Conservation (phyloP, 30 jellyfish, hydroid and myxozoan genomes). For the Pseudorhiza aurosa region DNA sequence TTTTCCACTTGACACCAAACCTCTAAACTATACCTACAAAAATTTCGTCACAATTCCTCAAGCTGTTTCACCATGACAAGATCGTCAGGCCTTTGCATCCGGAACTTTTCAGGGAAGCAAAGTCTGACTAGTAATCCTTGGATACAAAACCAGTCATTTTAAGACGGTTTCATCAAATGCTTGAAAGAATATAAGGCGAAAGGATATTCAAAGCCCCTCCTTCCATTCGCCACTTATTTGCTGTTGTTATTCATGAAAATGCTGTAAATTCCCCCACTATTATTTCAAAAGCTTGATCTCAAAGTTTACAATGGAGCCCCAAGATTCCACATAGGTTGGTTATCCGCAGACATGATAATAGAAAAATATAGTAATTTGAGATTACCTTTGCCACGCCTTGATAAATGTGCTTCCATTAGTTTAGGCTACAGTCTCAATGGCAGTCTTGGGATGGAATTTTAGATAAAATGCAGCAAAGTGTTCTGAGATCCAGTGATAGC, state of each 20-base stretch:
- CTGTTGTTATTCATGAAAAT: not conserved
- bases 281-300: not conserved
- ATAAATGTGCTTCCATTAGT: constrained; percentile 3
- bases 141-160: too few species aligned
- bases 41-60: too few species aligned
- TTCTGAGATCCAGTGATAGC: too few species aligned
- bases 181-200: too few species aligned
- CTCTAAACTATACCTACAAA: too few species aligned
- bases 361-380: not conserved
- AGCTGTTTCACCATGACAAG: too few species aligned
- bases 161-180: too few species aligned
- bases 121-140: too few species aligned
- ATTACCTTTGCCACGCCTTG: constrained; percentile 38
- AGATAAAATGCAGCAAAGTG: too few species aligned
- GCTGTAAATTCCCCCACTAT: not conserved
- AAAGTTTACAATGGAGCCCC: not conserved
- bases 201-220: constrained; percentile 4
- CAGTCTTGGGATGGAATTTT: constrained; percentile 1
- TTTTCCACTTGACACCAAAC: too few species aligned
- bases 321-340: constrained; percentile 18
- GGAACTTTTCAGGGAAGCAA: too few species aligned
- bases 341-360: constrained; percentile 16
- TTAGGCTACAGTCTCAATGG: constrained; percentile 2
- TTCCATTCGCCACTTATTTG: not conserved
- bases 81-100: too few species aligned